Evolutionary conservation across 2,797 vertebrate species (phyloP).

Genomic region (Phrynocephalus guinanensis): DNA sequence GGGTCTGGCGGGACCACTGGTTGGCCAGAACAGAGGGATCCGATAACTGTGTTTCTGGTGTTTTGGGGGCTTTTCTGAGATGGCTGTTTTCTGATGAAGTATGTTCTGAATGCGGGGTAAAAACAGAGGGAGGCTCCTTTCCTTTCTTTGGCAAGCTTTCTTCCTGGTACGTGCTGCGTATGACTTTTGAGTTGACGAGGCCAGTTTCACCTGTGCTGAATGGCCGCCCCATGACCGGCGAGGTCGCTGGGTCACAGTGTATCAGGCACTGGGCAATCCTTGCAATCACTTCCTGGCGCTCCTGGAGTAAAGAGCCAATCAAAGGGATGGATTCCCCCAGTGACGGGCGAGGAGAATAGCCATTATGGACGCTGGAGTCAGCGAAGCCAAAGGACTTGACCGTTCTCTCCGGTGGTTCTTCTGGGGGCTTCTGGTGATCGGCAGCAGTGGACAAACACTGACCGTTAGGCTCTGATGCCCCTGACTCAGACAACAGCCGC

Average conservation of each 20-base stretch:
- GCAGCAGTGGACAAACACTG: conserved; percentile 77
- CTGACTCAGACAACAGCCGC: conserved; percentile 78
- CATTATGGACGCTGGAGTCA: conserved; percentile 78
- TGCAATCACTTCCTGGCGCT: conserved; percentile 96
- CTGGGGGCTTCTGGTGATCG: conserved; percentile 76
- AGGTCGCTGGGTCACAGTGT: conserved; percentile 92
- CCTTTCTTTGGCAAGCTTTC: conserved; percentile 83
- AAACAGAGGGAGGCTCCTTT: conserved; percentile 81
- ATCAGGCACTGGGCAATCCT: conserved; percentile 97
- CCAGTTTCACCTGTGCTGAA: conserved; percentile 79
- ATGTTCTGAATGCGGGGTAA: conserved; percentile 56
- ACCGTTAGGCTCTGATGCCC: conserved; percentile 77
- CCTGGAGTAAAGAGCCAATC: conserved; percentile 95
- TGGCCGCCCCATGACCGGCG: conserved; percentile 84
- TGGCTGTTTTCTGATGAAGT: conserved; percentile 72
- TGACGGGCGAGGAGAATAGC: conserved; percentile 79
- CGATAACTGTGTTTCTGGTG: conserved; percentile 79
- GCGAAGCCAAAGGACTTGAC: conserved; percentile 89
- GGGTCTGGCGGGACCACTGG: conserved; percentile 71
- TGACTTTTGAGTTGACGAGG: conserved; percentile 81
- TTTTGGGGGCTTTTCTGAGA: conserved; percentile 77
- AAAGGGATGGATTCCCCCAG: conserved; percentile 89
- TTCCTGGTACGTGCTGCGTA: conserved; percentile 79
- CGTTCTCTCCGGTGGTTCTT: conserved; percentile 82
- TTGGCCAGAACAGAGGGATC: conserved; percentile 73